Evolutionary conservation across 2,113 vertebrate genomes (phyloP), one percentile per base, ranked within the genome.

Genomic region (Chaetorhynchus papuensis): DNA sequence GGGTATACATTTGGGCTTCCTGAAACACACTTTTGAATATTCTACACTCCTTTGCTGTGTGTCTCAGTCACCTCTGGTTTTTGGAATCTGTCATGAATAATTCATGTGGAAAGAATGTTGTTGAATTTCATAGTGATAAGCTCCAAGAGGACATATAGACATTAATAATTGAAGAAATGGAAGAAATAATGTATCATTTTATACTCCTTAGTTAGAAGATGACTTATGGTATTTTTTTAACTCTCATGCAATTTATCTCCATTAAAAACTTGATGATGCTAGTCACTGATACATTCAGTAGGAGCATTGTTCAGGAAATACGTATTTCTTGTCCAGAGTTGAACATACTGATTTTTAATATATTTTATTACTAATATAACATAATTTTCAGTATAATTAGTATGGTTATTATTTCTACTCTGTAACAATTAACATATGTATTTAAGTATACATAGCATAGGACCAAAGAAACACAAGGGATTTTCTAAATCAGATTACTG

Each of bases 131-230:
- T 13, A 93, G 75, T 6, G 7, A 52, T 92, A 77, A 93, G 31
- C 31, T 90, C 79, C 80, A 78, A 89, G 64, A 94, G 63, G 60
- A 83, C 41, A 63, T 66, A 92, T 3, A 94, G 68, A 83, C 33
- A 90, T 95, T 80, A 97, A 97, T 83, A 93, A 95, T 35, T 87
- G 24, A 96, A 87, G 26, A 85, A 79, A 94, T 22, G 10, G 52
- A 94, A 76, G 84, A 87, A 92, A 95, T 71, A 90, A 89, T 83
- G 42, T 70, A 93, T 86, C 20, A 80, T 65, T 75, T 87, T 86
- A 83, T 59, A 66, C 22, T 64, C 18, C 49, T 75, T 52, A 69
- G 71, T 64, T 54, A 84, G 42, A 91, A 78, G 39, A 89, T 19
- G 19, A 87, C 24, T 92, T 89, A 65, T 8, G 6, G 13, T 10